phyloP scores from a whole-genome alignment of 2,797 vertebrate genomes.

The Chiroxiphia lanceolata region DNA sequence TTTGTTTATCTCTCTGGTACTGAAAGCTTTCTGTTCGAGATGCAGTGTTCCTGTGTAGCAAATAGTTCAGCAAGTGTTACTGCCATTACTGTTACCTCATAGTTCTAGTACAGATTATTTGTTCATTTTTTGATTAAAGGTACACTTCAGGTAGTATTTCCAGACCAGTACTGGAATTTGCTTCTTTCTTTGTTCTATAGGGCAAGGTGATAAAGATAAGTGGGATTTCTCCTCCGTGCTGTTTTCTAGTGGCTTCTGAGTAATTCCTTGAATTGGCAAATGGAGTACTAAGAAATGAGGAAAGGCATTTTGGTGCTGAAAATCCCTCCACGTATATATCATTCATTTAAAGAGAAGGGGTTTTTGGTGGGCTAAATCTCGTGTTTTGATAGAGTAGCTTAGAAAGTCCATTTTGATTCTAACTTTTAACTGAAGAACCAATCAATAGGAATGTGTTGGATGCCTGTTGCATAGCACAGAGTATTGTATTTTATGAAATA shows the following conservation, averaged over 20 bases:
- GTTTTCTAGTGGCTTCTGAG: background rate
- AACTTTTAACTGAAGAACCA: background rate
- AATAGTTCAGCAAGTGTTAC: background rate
- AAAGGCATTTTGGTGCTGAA: background rate
- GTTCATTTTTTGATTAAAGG: background rate
- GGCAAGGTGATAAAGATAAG: background rate
- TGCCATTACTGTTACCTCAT: background rate
- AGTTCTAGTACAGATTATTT: background rate
- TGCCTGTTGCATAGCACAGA: background rate
- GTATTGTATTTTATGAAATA: background rate
- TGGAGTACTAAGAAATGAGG: background rate
- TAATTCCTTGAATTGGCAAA: background rate
- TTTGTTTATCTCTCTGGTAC: background rate
- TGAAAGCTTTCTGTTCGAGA: background rate
- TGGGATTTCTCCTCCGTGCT: background rate
- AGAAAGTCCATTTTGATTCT: background rate
- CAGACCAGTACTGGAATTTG: background rate
- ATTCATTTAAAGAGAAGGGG: background rate
- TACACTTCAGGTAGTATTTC: background rate
- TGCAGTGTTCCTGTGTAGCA: background rate
- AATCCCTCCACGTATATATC: accelerated
- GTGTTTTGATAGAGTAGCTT: background rate
- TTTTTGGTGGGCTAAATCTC: background rate
- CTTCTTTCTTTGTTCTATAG: background rate
- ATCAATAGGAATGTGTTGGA: background rate